phyloP scores from a whole-genome alignment of 2,888 invertebrate species.

The Sipha maydis region DNA sequence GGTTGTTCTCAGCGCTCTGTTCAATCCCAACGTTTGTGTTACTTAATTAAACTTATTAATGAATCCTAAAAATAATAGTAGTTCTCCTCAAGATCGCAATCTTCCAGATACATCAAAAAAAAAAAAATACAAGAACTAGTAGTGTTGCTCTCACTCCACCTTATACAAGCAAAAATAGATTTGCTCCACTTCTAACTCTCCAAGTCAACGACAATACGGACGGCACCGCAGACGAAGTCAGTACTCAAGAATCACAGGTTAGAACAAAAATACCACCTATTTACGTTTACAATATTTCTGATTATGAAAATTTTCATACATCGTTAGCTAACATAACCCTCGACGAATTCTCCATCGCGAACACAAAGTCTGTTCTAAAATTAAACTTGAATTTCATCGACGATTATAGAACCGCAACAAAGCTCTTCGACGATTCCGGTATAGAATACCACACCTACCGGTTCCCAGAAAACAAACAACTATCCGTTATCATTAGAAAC shows the following conservation, averaged over 20 bases:
- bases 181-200: not conserved
- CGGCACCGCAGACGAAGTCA: not conserved
- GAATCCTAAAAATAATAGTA: too few species aligned
- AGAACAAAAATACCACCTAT: constrained; percentile 17
- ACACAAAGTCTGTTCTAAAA: constrained; percentile 11
- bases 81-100: too few species aligned
- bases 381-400: not conserved
- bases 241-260: not conserved
- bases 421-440: too few species aligned
- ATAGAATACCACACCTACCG: too few species aligned
- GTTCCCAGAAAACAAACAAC: too few species aligned
- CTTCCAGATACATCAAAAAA: too few species aligned
- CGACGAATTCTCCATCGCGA: not conserved
- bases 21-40: too few species aligned
- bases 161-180: too few species aligned
- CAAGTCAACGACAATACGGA: not conserved
- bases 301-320: constrained; percentile 1
- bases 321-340: not conserved
- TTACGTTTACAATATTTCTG: not conserved
- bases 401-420: constrained; percentile 8
- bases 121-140: too few species aligned
- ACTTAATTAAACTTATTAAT: too few species aligned
- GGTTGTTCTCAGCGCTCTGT: too few species aligned
- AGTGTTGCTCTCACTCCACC: not conserved
- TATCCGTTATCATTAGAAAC: too few species aligned